Evolutionary conservation across 2,888 invertebrate genomes (phyloP), one percentile per base, ranked within the genome.

Genomic region (Gari tellinella): DNA sequence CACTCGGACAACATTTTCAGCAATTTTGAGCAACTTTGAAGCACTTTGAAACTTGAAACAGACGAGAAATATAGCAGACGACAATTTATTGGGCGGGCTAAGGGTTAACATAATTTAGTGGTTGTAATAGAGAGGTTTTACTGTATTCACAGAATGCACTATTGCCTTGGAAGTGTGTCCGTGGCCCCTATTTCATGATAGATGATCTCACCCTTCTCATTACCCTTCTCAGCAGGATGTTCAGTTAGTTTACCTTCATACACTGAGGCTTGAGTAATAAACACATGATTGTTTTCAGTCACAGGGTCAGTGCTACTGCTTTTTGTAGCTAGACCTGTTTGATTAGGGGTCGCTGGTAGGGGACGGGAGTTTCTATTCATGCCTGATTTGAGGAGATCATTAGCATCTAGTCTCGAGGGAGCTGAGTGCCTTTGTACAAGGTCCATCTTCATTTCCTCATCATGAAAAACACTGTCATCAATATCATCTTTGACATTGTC

Each of bases 361-460:
- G 79, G 79, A 23, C 79, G 70, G 1, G 65, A 65, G 15, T 53
- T 69, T 15, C 62, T 38, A 25, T 62, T 53, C 17, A 51, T 48
- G 15, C 48, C 41, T 19, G 52, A 65, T 56, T 53, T 66, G 19
- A 72, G 48, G 10, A 70, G 48, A 15, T 78, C 61, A 46, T 31
- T 56, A 25, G 61, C 75, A 55, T 79, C 63, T 17, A 79, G 52
- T 46, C 74, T 72, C 8, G 75, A 79, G 10, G 79, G 79, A n/a
- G 79, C 79, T 7, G 79, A 79, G 51, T 79, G 72, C 40, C 75
- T 56, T 19, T 40, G 17, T 25, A 52, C 53, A 10, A 75, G 66
- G 5, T 70, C 73, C 43, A 4, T 17, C 60, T 61, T 69, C 15
- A 25, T n/a, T 41, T 41, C 26, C 4, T 38, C 55, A 25, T 40